phyloP scores from a whole-genome alignment of 2,888 invertebrate genomes.

The Cryptocephalus moraei region DNA sequence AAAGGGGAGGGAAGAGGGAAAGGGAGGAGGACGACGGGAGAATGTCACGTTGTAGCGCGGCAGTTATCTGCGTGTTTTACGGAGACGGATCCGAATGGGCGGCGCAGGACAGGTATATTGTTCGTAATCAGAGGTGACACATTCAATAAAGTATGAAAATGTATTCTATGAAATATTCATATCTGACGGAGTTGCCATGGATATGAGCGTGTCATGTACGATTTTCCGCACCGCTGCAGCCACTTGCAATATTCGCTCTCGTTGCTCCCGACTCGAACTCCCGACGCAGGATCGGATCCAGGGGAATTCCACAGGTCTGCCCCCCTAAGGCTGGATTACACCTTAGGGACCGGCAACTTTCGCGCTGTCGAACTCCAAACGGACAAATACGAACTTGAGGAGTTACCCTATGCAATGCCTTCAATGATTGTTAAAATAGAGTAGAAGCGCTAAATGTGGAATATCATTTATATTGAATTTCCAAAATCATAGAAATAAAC shows the following conservation, averaged over 20 bases:
- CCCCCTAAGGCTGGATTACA: no score
- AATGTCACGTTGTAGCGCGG: constrained; percentile 15
- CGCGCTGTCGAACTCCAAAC: no score
- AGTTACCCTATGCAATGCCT: no score
- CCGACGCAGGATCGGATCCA: constrained; percentile 6
- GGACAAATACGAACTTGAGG: no score
- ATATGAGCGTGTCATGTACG: constrained; percentile 38
- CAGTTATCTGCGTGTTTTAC: constrained; percentile 24
- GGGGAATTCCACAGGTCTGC: neutral
- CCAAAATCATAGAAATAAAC: no score
- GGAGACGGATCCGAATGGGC: constrained; percentile 13
- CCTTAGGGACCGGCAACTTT: no score
- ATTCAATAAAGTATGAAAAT: constrained; percentile 44
- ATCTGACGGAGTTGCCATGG: constrained; percentile 38
- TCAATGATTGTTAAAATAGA: no score
- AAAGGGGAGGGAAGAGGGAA: neutral
- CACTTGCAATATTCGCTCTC: constrained; percentile 25
- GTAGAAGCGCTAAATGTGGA: no score
- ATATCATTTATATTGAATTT: no score
- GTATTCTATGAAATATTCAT: constrained; percentile 43
- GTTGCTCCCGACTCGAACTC: constrained; percentile 1
- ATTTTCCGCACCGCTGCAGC: constrained; percentile 35
- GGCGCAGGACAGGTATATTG: constrained; percentile 37
- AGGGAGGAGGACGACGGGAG: constrained; percentile 6
- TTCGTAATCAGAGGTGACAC: constrained; percentile 42